Evolutionary conservation across 2,113 vertebrate genomes (phyloP).

Genomic region (Daubentonia madagascariensis): DNA sequence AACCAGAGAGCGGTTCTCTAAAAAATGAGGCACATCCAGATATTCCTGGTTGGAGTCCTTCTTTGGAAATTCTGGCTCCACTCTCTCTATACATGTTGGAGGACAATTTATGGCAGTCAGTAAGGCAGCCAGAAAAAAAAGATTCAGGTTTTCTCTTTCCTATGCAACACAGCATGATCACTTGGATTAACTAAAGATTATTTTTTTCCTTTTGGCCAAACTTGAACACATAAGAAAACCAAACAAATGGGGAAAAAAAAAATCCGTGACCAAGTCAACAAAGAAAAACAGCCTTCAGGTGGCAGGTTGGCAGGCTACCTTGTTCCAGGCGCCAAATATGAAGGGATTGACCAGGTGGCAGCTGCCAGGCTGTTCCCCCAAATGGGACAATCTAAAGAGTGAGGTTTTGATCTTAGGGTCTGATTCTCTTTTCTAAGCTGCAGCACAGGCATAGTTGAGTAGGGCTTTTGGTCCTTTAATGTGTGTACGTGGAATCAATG

Average conservation of each 20-base stretch:
- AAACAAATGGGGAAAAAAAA: not conserved
- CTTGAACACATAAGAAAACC: not conserved
- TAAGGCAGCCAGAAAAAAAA: slow-evolving; percentile 29
- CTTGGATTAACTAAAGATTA: slow-evolving; percentile 11
- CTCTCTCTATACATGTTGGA: not conserved
- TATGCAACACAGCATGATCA: not conserved
- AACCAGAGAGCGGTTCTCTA: not conserved
- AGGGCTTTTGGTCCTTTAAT: not conserved
- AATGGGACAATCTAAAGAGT: not conserved
- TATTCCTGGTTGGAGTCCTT: slow-evolving; percentile 20
- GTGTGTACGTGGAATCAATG: not conserved
- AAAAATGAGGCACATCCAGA: not conserved
- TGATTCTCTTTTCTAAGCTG: not conserved
- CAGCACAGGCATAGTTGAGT: not conserved
- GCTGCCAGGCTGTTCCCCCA: not conserved
- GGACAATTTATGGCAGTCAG: slow-evolving; percentile 40
- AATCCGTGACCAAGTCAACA: not conserved
- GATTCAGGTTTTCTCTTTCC: slow-evolving; percentile 28
- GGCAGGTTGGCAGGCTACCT: not conserved
- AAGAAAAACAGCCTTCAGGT: slow-evolving; percentile 31
- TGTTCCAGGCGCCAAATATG: not conserved
- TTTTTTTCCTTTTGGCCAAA: slow-evolving; percentile 11
- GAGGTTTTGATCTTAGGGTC: not conserved
- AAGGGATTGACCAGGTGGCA: not conserved
- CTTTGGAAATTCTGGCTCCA: slow-evolving; percentile 35